Evolutionary conservation across 2,113 vertebrate genomes (phyloP).

Genomic region (Orientallactaga bullata): DNA sequence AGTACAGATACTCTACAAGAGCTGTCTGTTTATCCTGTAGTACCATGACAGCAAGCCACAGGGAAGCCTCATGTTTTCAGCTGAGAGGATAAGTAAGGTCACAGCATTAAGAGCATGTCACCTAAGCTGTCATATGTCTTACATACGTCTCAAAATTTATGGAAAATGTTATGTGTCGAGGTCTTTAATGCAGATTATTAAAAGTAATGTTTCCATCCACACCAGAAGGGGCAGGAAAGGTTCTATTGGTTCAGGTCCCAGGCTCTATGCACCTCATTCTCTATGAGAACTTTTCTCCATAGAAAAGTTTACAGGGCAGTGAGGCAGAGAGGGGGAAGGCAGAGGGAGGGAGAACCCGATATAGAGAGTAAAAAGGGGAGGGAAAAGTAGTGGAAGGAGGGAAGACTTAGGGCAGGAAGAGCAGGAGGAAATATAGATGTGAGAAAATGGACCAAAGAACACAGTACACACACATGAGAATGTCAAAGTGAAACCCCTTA

Average conservation of each 20-base stretch:
- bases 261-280: background rate
- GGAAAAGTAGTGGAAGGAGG: rapidly evolving
- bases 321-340: background rate
- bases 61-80: background rate
- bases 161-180: background rate
- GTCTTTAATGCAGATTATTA: background rate
- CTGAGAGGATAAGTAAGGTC: background rate
- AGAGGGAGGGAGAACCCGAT: background rate
- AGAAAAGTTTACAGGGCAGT: background rate
- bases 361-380: background rate
- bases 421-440: too few species aligned
- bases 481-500: too few species aligned
- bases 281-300: background rate
- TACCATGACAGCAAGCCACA: rapidly evolving
- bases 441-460: too few species aligned
- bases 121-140: background rate
- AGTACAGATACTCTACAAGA: too few species aligned
- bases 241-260: background rate
- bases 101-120: too few species aligned
- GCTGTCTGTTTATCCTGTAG: background rate
- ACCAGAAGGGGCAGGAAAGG: background rate
- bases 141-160: background rate
- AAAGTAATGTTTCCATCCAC: background rate
- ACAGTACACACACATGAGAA: too few species aligned
- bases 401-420: background rate